Percentiles rank a stretch among this genome's conserved stretches.
Conservation (phyloP, 2,797 vertebrate species). For the Gambelia wislizenii region DNA sequence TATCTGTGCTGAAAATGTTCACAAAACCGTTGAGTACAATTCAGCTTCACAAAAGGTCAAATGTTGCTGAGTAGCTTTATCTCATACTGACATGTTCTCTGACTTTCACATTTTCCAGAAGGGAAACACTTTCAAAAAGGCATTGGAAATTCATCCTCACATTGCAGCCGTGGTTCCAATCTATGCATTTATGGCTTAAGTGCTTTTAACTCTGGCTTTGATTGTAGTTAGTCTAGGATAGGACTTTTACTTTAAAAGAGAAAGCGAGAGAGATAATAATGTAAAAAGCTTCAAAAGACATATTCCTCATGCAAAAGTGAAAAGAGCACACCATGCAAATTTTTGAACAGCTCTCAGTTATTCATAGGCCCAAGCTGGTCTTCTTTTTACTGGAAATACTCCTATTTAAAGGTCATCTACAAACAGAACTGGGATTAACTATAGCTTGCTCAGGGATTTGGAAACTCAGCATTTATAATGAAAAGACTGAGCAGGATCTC, state of each 20-base stretch:
- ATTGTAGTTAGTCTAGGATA: neutral
- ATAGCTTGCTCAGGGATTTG: conserved; percentile 44
- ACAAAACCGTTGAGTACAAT: neutral
- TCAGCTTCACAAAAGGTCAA: neutral
- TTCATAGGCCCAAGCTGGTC: conserved; percentile 7
- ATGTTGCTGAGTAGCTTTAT: neutral
- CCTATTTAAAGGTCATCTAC: conserved; percentile 43
- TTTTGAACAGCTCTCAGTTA: neutral
- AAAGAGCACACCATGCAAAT: neutral
- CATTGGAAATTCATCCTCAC: neutral
- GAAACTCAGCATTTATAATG: conserved; percentile 27
- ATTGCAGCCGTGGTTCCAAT: neutral
- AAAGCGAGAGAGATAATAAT: neutral
- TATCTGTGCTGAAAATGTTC: neutral
- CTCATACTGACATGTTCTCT: neutral
- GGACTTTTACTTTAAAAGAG: neutral
- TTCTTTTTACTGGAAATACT: conserved; percentile 35
- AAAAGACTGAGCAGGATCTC: conserved; percentile 37
- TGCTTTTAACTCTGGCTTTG: neutral
- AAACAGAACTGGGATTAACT: conserved; percentile 6
- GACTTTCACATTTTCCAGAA: neutral
- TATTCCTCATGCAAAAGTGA: neutral
- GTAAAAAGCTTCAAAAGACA: neutral
- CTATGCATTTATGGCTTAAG: neutral
- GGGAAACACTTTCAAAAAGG: neutral